A percentile compares a stretch with the other conserved stretches of the same genome.
Evolutionary conservation across 2,797 vertebrate species (phyloP).

Genomic region (Parotocinclus haroldoi): DNA sequence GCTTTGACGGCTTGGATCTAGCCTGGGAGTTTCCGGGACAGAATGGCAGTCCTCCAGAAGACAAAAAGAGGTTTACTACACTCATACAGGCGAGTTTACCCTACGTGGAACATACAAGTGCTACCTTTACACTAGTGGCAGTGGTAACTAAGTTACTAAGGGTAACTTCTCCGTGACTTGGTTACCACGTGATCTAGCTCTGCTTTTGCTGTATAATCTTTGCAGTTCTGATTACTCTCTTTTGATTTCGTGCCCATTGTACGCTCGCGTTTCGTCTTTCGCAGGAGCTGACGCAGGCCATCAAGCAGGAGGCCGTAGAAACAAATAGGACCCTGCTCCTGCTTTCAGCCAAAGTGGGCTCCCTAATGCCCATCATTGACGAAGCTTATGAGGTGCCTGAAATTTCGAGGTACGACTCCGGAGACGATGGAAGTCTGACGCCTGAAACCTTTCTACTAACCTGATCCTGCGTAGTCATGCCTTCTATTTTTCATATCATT

Average conservation of each 20-base stretch:
- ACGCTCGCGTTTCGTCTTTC: neutral
- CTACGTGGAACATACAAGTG: too few species aligned
- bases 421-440: conserved; percentile 52
- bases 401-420: conserved; percentile 62
- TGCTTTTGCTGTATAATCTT: too few species aligned
- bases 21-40: conserved; percentile 79
- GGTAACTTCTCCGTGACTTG: too few species aligned
- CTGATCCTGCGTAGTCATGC: too few species aligned
- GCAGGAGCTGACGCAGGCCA: conserved; percentile 68
- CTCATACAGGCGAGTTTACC: conserved; percentile 63
- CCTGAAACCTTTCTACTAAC: neutral
- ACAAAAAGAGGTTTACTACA: conserved; percentile 69
- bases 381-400: conserved; percentile 67
- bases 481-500: conserved; percentile 19
- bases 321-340: conserved; percentile 61
- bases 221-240: too few species aligned
- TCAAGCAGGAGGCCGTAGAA: conserved; percentile 61
- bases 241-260: too few species aligned
- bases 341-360: conserved; percentile 65
- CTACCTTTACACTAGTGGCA: too few species aligned
- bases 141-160: too few species aligned
- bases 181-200: too few species aligned
- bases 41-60: conserved; percentile 66
- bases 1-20: conserved; percentile 80
- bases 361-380: conserved; percentile 42